phyloP scores from a whole-genome alignment of 2,888 invertebrate genomes.

The Pyrgus malvae region DNA sequence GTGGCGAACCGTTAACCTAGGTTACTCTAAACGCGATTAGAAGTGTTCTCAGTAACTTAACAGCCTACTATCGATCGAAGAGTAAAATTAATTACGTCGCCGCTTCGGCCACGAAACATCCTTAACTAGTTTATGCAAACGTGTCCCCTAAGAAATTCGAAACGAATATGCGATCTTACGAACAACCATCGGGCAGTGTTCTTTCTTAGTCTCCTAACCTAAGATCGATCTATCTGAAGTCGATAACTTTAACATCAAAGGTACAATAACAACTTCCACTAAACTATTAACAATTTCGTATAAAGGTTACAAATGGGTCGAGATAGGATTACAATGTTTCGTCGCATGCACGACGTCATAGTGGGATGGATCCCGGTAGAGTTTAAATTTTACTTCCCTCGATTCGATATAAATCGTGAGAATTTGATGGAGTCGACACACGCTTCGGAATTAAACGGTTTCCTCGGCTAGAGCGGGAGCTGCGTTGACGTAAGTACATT shows the following conservation, averaged over 20 bases:
- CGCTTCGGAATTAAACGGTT: background rate
- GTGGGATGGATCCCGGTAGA: background rate
- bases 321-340: constrained; percentile 2
- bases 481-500: background rate
- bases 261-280: constrained; percentile 20
- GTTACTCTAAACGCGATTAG: constrained; percentile 60
- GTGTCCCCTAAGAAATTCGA: constrained; percentile 13
- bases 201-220: constrained; percentile 20
- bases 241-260: constrained; percentile 19
- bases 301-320: constrained; percentile 11
- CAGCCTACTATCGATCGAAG: constrained; percentile 55
- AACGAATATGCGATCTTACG: constrained; percentile 14
- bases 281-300: constrained; percentile 22
- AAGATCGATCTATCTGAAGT: constrained; percentile 15
- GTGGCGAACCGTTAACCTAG: constrained; percentile 52
- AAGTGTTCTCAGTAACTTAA: constrained; percentile 62
- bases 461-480: background rate
- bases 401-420: constrained; percentile 46
- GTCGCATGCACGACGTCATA: constrained; percentile 4
- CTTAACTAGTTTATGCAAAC: constrained; percentile 21
- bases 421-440: constrained; percentile 10
- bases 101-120: constrained; percentile 20
- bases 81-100: constrained; percentile 52
- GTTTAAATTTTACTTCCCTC: constrained; percentile 35
- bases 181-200: constrained; percentile 24